Percentiles rank a stretch among this genome's conserved stretches.
phyloP scores from a whole-genome alignment of 2,113 vertebrate species.

The Micronycteris hirsuta region DNA sequence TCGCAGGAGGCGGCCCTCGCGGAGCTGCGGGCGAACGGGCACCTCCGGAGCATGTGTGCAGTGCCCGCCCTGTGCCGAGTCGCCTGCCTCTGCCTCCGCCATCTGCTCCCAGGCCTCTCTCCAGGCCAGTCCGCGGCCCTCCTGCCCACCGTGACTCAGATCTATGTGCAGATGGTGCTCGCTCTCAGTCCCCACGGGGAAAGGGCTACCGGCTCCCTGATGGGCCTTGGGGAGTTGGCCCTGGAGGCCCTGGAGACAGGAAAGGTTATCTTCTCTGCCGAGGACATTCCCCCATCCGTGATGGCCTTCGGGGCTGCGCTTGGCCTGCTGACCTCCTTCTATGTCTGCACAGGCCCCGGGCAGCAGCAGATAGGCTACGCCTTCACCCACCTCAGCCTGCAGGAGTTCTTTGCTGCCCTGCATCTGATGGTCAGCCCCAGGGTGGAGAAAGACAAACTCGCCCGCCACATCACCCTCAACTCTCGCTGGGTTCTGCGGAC shows the following conservation, averaged over 20 bases:
- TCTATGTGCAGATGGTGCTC: constrained; percentile 86
- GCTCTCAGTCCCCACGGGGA: constrained; percentile 75
- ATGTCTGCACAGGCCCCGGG: constrained; percentile 74
- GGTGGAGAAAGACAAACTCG: constrained; percentile 77
- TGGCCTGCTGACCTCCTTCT: constrained; percentile 82
- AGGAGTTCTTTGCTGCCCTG: constrained; percentile 92
- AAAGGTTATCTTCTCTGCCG: constrained; percentile 83
- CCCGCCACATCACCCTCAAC: constrained; percentile 85
- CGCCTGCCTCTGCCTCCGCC: constrained; percentile 87
- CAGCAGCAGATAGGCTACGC: constrained; percentile 77
- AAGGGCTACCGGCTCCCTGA: constrained; percentile 72
- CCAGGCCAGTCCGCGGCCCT: constrained; percentile 57
- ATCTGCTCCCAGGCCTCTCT: constrained; percentile 73
- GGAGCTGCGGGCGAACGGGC: constrained; percentile 76
- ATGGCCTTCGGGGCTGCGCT: constrained; percentile 81
- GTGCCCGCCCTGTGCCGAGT: constrained; percentile 88
- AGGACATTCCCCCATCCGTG: constrained; percentile 76
- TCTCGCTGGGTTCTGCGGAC: constrained; percentile 87
- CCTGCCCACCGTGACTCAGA: constrained; percentile 87
- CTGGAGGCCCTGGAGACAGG: constrained; percentile 83
- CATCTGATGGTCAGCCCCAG: constrained; percentile 85
- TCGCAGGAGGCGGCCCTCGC: constrained; percentile 75
- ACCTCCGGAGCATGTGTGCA: constrained; percentile 87
- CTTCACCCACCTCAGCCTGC: constrained; percentile 90
- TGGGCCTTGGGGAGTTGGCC: constrained; percentile 84